These are phyloP conservation scores for Alectura lathami DNA, from an alignment of 2,113 vertebrate species.

Conservation along the genomic window DNA sequence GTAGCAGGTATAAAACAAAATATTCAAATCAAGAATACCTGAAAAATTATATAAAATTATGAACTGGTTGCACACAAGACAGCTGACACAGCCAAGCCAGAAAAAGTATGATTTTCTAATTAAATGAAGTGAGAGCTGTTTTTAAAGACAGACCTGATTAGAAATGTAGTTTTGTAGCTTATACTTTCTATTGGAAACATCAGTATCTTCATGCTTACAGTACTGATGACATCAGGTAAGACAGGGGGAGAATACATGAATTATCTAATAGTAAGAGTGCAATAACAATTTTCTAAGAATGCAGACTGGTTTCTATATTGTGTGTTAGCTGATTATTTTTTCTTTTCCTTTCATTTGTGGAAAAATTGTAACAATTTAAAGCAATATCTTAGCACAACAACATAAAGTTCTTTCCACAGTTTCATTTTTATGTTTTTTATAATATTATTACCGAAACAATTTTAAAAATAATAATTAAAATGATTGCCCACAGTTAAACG, in stretches of 20 bases:
- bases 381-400: background rate
- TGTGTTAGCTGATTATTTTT: background rate
- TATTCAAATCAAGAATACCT: background rate
- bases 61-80: background rate
- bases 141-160: background rate
- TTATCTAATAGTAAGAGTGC: background rate
- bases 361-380: background rate
- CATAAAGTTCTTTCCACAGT: background rate
- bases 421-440: background rate
- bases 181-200: background rate
- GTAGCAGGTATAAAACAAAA: background rate
- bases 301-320: background rate
- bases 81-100: background rate
- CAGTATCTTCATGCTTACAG: background rate
- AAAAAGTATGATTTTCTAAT: background rate
- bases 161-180: background rate
- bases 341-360: background rate
- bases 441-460: background rate
- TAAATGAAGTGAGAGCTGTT: background rate
- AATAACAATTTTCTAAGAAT: background rate
- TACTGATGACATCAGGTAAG: background rate
- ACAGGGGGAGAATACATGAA: background rate
- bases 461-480: slow-evolving; percentile 61
- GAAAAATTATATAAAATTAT: background rate
- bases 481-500: slow-evolving; percentile 57